phyloP scores from a whole-genome alignment of 2,113 vertebrate species.

The Benitochromis conjunctus region DNA sequence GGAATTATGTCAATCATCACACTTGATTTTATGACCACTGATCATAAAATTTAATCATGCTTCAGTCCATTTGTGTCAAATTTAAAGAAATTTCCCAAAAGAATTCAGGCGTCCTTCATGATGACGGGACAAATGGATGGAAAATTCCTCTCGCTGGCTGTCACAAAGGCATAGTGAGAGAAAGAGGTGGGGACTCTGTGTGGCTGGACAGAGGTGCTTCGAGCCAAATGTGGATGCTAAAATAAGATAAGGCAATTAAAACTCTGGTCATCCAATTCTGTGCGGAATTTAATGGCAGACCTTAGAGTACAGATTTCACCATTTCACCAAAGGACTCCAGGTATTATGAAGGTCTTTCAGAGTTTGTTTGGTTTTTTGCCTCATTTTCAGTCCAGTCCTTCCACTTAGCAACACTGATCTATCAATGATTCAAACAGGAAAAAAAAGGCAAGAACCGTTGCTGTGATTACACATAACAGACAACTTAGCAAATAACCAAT shows the following conservation, averaged over 20 bases:
- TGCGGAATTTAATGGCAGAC: background rate
- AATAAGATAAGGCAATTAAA: background rate
- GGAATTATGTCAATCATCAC: background rate
- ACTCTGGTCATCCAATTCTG: background rate
- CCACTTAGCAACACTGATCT: background rate
- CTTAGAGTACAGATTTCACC: too few species aligned
- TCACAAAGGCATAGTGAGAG: background rate
- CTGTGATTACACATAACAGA: background rate
- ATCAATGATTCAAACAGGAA: background rate
- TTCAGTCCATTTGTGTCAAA: background rate
- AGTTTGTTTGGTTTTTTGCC: too few species aligned
- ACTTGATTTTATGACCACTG: background rate
- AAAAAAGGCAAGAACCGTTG: background rate
- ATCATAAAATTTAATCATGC: background rate
- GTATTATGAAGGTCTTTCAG: background rate
- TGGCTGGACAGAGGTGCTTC: background rate
- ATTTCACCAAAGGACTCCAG: background rate
- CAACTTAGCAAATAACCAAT: background rate
- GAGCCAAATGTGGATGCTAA: background rate
- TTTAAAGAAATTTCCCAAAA: background rate
- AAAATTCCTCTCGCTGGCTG: background rate
- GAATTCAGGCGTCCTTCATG: background rate
- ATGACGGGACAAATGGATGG: background rate
- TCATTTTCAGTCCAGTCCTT: background rate
- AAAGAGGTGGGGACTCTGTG: background rate